A percentile compares a stretch with the other conserved stretches of the same genome.
phyloP scores from a whole-genome alignment of 2,797 vertebrate genomes.

The Diceros bicornis region DNA sequence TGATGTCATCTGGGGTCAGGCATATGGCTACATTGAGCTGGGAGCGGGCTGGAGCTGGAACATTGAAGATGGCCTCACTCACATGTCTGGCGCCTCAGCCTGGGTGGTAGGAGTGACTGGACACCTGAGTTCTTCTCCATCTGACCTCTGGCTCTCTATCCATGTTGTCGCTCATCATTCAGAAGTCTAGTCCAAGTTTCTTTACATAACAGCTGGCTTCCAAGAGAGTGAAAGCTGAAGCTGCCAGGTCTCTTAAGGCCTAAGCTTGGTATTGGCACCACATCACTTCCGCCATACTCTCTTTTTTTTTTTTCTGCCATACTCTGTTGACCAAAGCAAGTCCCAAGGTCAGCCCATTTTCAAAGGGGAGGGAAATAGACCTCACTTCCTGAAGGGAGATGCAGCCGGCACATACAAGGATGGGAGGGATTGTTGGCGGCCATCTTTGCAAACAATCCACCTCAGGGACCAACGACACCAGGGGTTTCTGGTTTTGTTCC shows the following conservation, averaged over 20 bases:
- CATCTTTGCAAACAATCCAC: background rate
- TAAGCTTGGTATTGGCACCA: background rate
- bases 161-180: background rate
- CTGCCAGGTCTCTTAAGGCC: background rate
- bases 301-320: background rate
- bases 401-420: background rate
- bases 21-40: background rate
- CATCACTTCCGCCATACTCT: constrained; percentile 41
- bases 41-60: background rate
- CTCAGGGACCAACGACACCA: background rate
- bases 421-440: background rate
- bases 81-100: background rate
- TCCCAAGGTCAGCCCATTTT: background rate
- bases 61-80: background rate
- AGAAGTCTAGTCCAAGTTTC: constrained; percentile 18
- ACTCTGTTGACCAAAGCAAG: constrained; percentile 7
- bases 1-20: background rate
- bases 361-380: background rate
- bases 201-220: background rate
- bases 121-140: background rate
- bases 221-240: background rate
- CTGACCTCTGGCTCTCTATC: background rate
- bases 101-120: background rate
- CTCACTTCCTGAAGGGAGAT: background rate
- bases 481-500: background rate